Percentiles rank a stretch among this genome's conserved stretches.
Evolutionary conservation across 2,113 vertebrate genomes (phyloP).

Genomic region (Malurus melanocephalus): DNA sequence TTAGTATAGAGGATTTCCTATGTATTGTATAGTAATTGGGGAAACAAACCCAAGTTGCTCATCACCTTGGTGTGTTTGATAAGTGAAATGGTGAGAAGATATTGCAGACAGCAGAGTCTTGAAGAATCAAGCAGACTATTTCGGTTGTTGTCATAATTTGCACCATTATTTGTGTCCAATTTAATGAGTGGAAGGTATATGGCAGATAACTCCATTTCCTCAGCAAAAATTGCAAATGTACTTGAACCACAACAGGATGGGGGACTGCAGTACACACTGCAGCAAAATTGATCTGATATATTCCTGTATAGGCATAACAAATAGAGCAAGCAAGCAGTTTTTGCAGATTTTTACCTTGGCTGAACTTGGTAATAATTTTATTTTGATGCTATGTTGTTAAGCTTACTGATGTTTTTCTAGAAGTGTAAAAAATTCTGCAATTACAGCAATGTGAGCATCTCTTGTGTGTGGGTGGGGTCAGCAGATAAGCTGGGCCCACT

Average conservation of each 20-base stretch:
- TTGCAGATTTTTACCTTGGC: not conserved
- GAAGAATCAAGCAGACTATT: not conserved
- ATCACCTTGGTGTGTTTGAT: not conserved
- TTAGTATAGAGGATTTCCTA: not conserved
- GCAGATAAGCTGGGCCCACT: not conserved
- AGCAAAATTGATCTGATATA: not conserved
- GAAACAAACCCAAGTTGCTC: not conserved
- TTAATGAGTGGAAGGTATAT: not conserved
- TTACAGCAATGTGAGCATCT: not conserved
- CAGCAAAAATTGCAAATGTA: not conserved
- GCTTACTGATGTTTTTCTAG: not conserved
- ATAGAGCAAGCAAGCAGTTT: not conserved
- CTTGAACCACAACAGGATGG: not conserved
- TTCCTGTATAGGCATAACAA: not conserved
- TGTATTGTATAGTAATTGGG: not conserved
- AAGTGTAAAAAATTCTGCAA: not conserved
- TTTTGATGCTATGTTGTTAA: not conserved
- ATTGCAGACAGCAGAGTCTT: not conserved
- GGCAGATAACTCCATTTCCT: not conserved
- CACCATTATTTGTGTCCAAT: not conserved
- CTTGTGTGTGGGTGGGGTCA: accelerated
- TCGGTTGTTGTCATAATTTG: not conserved
- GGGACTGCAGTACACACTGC: not conserved
- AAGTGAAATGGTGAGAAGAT: not conserved
- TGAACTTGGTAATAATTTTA: not conserved